These are phyloP conservation scores for Smittia aterrima DNA, from an alignment of 2,888 invertebrate species.

Conservation along the genomic window DNA sequence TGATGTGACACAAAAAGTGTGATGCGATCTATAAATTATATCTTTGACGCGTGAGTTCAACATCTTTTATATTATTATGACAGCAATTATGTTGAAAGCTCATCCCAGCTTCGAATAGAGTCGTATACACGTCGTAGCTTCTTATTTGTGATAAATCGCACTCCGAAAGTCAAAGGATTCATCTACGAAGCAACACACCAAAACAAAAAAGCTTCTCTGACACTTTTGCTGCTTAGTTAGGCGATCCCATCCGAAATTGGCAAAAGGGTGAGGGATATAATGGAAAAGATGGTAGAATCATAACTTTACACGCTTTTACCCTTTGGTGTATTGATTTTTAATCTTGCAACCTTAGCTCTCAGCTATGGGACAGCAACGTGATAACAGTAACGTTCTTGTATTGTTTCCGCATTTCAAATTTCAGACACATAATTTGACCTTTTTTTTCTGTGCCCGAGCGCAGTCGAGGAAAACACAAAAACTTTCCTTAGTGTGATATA, in stretches of 20 bases:
- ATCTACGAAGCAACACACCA: neutral
- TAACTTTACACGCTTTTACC: neutral
- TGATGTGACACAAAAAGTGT: constrained; percentile 9
- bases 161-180: constrained; percentile 22
- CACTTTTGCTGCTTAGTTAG: constrained; percentile 20
- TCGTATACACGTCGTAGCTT: neutral
- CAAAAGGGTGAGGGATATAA: neutral
- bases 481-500: neutral
- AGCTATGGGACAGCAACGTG: neutral
- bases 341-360: constrained; percentile 9
- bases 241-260: neutral
- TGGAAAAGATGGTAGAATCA: neutral
- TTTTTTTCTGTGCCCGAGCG: neutral
- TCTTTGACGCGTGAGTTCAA: constrained; percentile 38
- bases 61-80: constrained; percentile 26
- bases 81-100: constrained; percentile 33
- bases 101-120: neutral
- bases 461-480: neutral
- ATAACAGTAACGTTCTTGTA: constrained; percentile 15
- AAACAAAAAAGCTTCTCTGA: neutral
- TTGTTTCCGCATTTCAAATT: constrained; percentile 28
- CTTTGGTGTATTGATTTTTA: constrained; percentile 13
- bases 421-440: constrained; percentile 26
- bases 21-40: constrained; percentile 32
- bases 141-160: constrained; percentile 20